Conservation (phyloP, 2,113 vertebrate species). For the Chaetops frenatus region DNA sequence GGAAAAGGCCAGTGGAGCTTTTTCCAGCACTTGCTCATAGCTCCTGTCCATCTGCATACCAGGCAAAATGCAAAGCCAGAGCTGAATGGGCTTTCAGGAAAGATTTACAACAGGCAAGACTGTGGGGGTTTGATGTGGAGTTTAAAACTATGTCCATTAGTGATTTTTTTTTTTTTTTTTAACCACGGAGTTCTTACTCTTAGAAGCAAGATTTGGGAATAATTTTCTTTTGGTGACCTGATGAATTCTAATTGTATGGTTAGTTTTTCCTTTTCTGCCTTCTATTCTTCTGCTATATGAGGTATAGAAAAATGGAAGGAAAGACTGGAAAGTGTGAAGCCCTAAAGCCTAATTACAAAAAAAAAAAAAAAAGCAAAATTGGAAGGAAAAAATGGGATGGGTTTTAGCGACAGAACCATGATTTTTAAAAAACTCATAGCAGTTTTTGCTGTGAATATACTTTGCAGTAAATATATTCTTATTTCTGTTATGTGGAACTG, state of each 20-base stretch:
- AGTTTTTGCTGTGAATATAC: not conserved
- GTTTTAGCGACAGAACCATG: not conserved
- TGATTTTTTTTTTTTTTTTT: not conserved
- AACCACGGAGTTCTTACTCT: not conserved
- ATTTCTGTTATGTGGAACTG: not conserved
- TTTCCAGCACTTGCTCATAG: not conserved
- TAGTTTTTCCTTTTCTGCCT: not conserved
- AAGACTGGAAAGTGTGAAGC: not conserved
- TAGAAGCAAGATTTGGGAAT: not conserved
- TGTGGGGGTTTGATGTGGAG: not conserved
- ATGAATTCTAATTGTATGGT: not conserved
- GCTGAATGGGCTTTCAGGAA: not conserved
- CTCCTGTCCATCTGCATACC: not conserved
- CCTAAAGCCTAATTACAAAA: not conserved
- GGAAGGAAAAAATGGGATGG: not conserved
- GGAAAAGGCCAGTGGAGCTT: not conserved
- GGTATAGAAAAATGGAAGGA: not conserved
- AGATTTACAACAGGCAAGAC: not conserved
- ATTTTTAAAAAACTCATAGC: not conserved
- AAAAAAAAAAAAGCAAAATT: not conserved
- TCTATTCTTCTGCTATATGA: fast-evolving
- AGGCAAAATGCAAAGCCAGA: not conserved
- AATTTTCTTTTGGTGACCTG: not conserved
- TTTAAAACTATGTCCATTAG: not conserved
- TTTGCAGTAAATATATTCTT: not conserved